Evolutionary conservation across 2,113 vertebrate genomes (phyloP), one percentile per base, ranked within the genome.

Genomic region (Mormyrus lacerda): DNA sequence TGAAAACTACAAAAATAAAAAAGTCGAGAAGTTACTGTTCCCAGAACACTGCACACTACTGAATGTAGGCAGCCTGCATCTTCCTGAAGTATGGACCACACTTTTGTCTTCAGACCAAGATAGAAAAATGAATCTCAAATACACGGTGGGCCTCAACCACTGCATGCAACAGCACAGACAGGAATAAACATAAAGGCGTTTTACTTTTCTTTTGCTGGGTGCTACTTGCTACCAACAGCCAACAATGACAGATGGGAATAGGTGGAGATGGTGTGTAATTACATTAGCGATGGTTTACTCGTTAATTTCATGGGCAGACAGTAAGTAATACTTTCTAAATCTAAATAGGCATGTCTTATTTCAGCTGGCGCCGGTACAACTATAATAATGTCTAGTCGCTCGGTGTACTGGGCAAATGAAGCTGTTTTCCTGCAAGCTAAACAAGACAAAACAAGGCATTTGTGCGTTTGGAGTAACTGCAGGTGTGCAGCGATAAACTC

Each of bases 241-340:
- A 27, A 82, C 86, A 90, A 13, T 82, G 35, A 88, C 89, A 90
- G 87, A 88, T 88, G 48, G 42, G 73, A 88, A 88, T 87, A 87
- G 61, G 50, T 83, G 86, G 47, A 88, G 73, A 53, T 31, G 50
- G 44, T 55, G 4, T 84, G 42, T 65, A 87, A 90, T 88, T 85
- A 76, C 89, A 89, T 55, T 87, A 87, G 85, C 15, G 73, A 76
- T 44, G 84, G 85, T 53, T 89, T 86, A 45, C 84, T 39, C 83
- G 53, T 73, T 76, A 24, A 87, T 89, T 89, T 89, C 65, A 76
- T 51, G 61, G 65, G 58, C 85, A 87, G 45, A 42, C 45, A 50
- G 84, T 73, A 79, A 87, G 48, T 44, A 21, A 87, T 53, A 87
- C 48, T 85, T 76, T 85, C 50, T 58, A 44, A 86, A 86, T 86